These are phyloP conservation scores for Synanthedon tipuliformis DNA, from an alignment of 2,888 invertebrate genomes.

Conservation along the genomic window DNA sequence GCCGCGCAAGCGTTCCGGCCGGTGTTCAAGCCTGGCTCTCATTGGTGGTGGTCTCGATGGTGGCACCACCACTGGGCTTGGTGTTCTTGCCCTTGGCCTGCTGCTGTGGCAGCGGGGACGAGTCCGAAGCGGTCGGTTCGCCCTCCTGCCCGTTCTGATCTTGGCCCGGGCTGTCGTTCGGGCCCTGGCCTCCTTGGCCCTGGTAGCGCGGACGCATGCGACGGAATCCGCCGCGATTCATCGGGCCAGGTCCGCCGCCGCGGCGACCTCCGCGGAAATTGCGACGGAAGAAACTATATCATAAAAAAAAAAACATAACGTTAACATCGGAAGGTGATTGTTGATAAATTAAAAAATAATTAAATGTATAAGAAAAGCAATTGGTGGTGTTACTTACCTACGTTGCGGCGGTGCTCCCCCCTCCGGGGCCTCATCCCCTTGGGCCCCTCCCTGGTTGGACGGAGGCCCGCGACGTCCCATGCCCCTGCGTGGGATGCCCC, in stretches of 20 bases:
- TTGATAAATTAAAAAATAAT: not conserved
- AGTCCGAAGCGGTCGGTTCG: conserved; percentile 29
- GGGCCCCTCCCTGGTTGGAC: conserved; percentile 51
- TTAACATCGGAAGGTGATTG: too few relatives aligned
- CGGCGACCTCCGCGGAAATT: conserved; percentile 79
- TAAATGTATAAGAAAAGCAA: not conserved
- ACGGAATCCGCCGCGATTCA: conserved; percentile 53
- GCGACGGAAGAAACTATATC: conserved; percentile 77
- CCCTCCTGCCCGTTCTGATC: conserved; percentile 45
- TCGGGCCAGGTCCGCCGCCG: conserved; percentile 48
- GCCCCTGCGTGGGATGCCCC: conserved; percentile 72
- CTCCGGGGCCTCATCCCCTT: conserved; percentile 56
- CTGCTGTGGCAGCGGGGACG: conserved; percentile 29
- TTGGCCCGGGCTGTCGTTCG: conserved; percentile 11
- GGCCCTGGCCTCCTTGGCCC: conserved; percentile 19
- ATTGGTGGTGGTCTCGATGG: conserved; percentile 58
- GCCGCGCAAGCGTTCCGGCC: conserved; percentile 30
- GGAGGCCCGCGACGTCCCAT: conserved; percentile 70
- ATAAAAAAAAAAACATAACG: not conserved
- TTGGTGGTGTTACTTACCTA: conserved; percentile 29
- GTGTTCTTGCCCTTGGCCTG: conserved; percentile 42
- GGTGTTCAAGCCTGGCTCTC: conserved; percentile 62
- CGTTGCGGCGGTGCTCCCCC: conserved; percentile 56
- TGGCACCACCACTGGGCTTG: conserved; percentile 42
- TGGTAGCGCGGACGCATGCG: conserved; percentile 50